A percentile compares a stretch with the other conserved stretches of the same genome.
Conservation (phyloP, 2,113 vertebrate species). For the Xenus cinereus region DNA sequence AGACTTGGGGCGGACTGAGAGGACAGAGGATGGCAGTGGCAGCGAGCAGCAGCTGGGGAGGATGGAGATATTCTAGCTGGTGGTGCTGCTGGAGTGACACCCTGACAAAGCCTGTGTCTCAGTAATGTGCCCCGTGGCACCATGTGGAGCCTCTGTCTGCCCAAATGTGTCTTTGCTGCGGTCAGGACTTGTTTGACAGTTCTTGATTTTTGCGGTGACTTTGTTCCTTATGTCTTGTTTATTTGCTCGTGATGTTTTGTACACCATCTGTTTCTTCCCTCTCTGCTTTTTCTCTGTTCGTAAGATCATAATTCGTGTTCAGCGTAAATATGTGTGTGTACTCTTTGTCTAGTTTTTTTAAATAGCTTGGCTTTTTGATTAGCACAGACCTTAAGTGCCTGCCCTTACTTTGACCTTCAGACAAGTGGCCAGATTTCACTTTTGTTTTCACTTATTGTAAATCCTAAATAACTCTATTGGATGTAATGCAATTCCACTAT, state of each 20-base stretch:
- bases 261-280: slow-evolving; percentile 56
- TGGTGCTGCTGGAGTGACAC: not conserved
- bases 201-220: slow-evolving; percentile 40
- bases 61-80: not conserved
- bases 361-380: not conserved
- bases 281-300: not conserved
- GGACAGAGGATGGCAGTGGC: not conserved
- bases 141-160: not conserved
- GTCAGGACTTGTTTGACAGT: slow-evolving; percentile 5
- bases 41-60: not conserved
- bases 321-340: not conserved
- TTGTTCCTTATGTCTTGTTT: slow-evolving; percentile 49
- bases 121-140: not conserved
- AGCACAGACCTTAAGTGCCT: not conserved
- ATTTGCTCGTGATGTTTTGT: not conserved
- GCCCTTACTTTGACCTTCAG: not conserved
- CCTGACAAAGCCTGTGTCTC: not conserved
- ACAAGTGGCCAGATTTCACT: not conserved
- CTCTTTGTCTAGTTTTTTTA: not conserved
- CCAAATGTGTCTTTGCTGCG: not conserved
- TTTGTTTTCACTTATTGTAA: not conserved
- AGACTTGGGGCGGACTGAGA: not conserved
- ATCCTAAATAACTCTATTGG: not conserved
- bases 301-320: not conserved
- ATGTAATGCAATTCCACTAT: not conserved